A percentile compares a stretch with the other conserved stretches of the same genome.
These are phyloP conservation scores for Sinocyclocheilus grahami DNA, from an alignment of 2,113 vertebrate genomes.

Conservation along the genomic window DNA sequence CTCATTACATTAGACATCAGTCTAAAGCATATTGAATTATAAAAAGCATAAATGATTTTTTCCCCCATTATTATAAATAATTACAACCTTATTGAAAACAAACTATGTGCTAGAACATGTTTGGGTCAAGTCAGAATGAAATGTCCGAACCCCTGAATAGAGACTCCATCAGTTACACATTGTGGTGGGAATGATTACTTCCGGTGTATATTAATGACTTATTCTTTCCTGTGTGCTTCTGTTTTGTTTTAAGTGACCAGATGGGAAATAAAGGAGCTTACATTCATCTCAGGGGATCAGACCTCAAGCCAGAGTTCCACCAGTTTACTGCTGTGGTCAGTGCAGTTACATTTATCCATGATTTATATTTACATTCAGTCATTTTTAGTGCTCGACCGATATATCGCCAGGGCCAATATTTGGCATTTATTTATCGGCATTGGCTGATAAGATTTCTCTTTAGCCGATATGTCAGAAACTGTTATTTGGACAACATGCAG, in stretches of 20 bases:
- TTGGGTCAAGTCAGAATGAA: neutral
- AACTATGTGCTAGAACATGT: neutral
- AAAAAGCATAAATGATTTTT: too few relatives aligned
- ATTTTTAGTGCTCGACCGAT: neutral
- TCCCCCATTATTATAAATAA: too few relatives aligned
- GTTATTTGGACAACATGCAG: too few relatives aligned
- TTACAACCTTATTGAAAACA: neutral
- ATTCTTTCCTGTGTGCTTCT: neutral
- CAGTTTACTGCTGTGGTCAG: conserved; percentile 98
- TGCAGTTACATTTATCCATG: conserved; percentile 38
- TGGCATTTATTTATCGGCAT: neutral
- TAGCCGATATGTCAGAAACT: neutral
- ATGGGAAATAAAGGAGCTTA: conserved; percentile 97
- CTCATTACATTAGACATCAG: too few relatives aligned
- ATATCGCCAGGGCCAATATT: neutral
- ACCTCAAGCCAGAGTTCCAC: conserved; percentile 92
- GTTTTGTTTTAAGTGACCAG: conserved; percentile 82
- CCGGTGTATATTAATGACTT: neutral
- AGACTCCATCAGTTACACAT: too few relatives aligned
- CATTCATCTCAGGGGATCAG: conserved; percentile 91
- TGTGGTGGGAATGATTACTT: too few relatives aligned
- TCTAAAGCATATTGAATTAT: neutral
- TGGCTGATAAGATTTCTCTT: neutral
- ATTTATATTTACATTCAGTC: neutral
- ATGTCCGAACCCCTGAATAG: neutral